These are phyloP conservation scores for Nipponacmea schrenckii DNA, from an alignment of 2,888 invertebrate species.

Conservation along the genomic window DNA sequence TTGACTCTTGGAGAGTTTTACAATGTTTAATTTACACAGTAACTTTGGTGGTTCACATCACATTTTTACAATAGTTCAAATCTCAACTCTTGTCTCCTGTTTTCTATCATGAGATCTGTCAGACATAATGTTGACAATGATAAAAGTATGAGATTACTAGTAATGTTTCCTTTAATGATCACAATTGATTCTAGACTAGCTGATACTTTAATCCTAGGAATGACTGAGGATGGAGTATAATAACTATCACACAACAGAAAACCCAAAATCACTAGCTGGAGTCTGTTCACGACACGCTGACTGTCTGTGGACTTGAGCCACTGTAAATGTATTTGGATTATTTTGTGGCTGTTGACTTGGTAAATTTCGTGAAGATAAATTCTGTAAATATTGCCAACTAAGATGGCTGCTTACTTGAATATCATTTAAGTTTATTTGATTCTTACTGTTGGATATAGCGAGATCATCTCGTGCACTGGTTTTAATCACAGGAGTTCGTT, in stretches of 20 bases:
- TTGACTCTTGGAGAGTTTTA: too few relatives aligned
- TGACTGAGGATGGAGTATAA: background rate
- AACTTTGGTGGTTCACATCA: too few relatives aligned
- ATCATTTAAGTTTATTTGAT: slow-evolving; percentile 19
- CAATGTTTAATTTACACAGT: too few relatives aligned
- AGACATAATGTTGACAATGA: too few relatives aligned
- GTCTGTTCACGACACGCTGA: background rate
- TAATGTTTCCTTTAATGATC: too few relatives aligned
- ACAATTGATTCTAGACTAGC: too few relatives aligned
- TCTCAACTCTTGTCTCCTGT: too few relatives aligned
- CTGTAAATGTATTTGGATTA: slow-evolving; percentile 21
- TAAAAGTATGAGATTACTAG: too few relatives aligned
- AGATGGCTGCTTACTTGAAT: slow-evolving; percentile 28
- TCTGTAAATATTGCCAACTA: slow-evolving; percentile 37
- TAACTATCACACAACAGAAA: slow-evolving; percentile 31
- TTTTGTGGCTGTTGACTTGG: slow-evolving; percentile 18
- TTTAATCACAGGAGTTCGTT: background rate
- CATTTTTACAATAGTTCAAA: too few relatives aligned
- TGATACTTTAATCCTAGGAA: background rate
- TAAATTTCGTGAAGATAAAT: slow-evolving; percentile 13
- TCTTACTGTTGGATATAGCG: background rate
- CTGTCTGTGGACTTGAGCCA: slow-evolving; percentile 21
- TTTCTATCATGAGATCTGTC: too few relatives aligned
- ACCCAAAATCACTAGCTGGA: slow-evolving; percentile 21
- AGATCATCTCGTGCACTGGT: background rate